Evolutionary conservation across 2,113 vertebrate genomes (phyloP).

Genomic region (Heterochromis multidens): DNA sequence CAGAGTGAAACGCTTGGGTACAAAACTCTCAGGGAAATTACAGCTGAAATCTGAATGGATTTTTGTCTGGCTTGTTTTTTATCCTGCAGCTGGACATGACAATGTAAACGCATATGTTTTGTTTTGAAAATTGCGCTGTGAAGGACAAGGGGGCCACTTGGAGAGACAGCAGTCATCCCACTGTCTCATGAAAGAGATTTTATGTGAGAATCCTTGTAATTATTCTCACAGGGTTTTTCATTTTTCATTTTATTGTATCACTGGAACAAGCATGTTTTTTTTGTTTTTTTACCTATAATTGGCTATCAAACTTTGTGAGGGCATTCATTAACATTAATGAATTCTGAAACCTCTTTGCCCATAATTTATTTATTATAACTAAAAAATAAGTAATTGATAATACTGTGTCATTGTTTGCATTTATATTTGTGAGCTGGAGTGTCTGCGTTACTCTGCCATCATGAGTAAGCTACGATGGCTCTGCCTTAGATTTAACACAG

Average conservation of each 20-base stretch:
- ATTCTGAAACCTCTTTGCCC: neutral
- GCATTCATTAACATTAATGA: neutral
- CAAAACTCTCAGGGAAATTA: slow-evolving; percentile 40
- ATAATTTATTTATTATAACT: neutral
- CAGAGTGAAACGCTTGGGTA: neutral
- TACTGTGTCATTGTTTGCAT: too few relatives aligned
- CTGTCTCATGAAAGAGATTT: neutral
- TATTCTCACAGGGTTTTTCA: neutral
- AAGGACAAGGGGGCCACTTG: slow-evolving; percentile 56
- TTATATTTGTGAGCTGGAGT: neutral
- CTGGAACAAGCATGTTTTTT: neutral
- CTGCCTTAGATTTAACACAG: neutral
- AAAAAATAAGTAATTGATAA: rapidly evolving
- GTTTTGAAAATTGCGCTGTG: slow-evolving; percentile 32
- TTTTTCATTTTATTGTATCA: neutral
- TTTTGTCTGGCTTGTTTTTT: slow-evolving; percentile 1
- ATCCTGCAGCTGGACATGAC: slow-evolving; percentile 15
- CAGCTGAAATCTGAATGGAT: slow-evolving; percentile 15
- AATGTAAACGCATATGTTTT: slow-evolving; percentile 31
- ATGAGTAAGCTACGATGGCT: neutral
- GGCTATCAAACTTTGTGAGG: neutral
- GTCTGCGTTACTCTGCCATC: neutral
- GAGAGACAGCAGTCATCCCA: neutral
- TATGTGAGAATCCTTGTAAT: slow-evolving; percentile 15
- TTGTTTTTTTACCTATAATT: neutral